These are phyloP conservation scores for Strigamia transsilvanica DNA, from an alignment of 2,888 invertebrate genomes.

Conservation along the genomic window DNA sequence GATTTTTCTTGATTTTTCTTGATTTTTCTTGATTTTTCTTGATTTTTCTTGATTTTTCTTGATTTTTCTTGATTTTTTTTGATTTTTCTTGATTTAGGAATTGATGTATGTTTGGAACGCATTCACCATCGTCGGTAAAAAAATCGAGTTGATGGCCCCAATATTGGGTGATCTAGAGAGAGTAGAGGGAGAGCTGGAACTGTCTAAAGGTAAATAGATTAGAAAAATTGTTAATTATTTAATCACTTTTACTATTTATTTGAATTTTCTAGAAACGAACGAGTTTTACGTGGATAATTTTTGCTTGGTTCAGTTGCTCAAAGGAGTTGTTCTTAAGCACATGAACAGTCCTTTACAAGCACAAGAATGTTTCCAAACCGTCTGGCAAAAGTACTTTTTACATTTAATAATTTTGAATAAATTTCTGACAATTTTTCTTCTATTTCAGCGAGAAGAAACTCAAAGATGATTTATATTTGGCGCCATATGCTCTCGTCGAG, in stretches of 20 bases:
- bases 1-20: background rate
- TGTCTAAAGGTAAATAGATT: conserved; percentile 59
- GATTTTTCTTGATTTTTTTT: background rate
- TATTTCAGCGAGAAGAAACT: conserved; percentile 71
- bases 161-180: conserved; percentile 73
- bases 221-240: background rate
- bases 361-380: conserved; percentile 74
- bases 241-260: background rate
- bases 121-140: conserved; percentile 80
- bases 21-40: no score
- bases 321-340: conserved; percentile 82
- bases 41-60: no score
- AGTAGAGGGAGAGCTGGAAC: conserved; percentile 62
- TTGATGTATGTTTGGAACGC: conserved; percentile 93
- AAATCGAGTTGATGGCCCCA: conserved; percentile 67
- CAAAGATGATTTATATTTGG: conserved; percentile 81
- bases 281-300: conserved; percentile 73
- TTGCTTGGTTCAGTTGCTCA: conserved; percentile 78
- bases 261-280: conserved; percentile 17
- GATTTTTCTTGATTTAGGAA: conserved; percentile 70
- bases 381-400: conserved; percentile 68
- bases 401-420: background rate
- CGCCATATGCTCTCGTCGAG: conserved; percentile 87
- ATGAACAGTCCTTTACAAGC: conserved; percentile 81
- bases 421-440: no score